A percentile compares a stretch with the other conserved stretches of the same genome.
Conservation (phyloP, 2,797 vertebrate genomes). For the Chelon labrosus region DNA sequence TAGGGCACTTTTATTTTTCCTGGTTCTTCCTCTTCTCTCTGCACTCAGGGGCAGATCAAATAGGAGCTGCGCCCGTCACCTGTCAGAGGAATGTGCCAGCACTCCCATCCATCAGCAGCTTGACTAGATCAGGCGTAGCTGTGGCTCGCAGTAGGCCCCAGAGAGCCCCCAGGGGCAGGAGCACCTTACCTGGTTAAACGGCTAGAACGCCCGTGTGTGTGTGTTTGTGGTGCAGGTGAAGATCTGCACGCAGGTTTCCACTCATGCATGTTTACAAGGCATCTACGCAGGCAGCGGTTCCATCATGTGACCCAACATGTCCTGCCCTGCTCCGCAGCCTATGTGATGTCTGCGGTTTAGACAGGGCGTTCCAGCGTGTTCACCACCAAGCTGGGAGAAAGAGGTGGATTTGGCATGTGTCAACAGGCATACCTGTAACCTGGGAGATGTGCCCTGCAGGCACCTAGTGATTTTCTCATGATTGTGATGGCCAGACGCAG, state of each 20-base stretch:
- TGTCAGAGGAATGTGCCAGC: conserved; percentile 85
- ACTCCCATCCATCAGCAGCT: conserved; percentile 80
- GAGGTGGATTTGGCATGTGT: conserved; percentile 86
- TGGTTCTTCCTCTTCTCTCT: conserved; percentile 82
- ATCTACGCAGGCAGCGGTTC: conserved; percentile 65
- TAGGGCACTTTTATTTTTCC: conserved; percentile 58
- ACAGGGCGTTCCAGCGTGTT: conserved; percentile 85
- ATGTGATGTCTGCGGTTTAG: conserved; percentile 88
- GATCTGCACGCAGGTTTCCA: conserved; percentile 44
- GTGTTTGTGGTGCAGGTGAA: conserved; percentile 24
- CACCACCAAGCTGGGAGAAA: conserved; percentile 79
- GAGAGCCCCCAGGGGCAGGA: conserved; percentile 62
- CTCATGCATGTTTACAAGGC: conserved; percentile 70
- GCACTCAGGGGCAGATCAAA: conserved; percentile 87
- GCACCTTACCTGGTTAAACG: conserved; percentile 65
- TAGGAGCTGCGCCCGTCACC: conserved; percentile 78
- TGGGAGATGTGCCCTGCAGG: conserved; percentile 83
- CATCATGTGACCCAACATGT: conserved; percentile 85
- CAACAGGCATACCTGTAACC: conserved; percentile 88
- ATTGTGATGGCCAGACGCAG: conserved; percentile 85
- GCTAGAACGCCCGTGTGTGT: background rate
- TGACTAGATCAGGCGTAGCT: conserved; percentile 67
- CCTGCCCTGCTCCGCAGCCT: conserved; percentile 82
- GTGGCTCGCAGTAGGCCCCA: conserved; percentile 66
- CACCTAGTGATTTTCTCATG: conserved; percentile 87